Conservation (phyloP, 2,113 vertebrate genomes). For the Ammodytes dubius region DNA sequence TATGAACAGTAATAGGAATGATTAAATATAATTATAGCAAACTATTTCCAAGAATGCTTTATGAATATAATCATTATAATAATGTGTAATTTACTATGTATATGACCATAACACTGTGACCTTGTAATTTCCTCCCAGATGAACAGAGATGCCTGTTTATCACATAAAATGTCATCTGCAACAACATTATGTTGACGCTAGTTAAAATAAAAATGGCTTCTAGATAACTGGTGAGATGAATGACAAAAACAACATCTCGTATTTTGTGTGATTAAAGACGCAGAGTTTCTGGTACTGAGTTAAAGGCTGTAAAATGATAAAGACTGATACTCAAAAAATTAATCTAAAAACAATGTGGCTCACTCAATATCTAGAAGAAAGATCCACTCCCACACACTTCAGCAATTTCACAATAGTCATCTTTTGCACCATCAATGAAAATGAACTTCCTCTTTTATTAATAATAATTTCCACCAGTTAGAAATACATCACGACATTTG, state of each 20-base stretch:
- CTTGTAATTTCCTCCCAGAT: background rate
- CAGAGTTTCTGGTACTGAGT: background rate
- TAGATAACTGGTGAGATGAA: background rate
- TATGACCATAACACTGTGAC: background rate
- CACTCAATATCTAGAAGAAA: background rate
- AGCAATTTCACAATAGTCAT: background rate
- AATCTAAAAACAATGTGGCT: background rate
- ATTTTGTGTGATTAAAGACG: background rate
- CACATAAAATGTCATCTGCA: background rate
- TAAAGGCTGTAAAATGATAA: background rate
- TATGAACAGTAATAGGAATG: background rate
- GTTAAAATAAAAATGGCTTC: background rate
- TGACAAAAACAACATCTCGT: background rate
- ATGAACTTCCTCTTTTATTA: background rate
- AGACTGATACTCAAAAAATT: background rate
- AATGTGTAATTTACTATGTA: background rate
- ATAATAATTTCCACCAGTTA: background rate
- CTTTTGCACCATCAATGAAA: background rate
- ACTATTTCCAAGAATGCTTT: background rate
- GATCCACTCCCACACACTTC: too few relatives aligned
- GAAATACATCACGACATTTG: background rate
- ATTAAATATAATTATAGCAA: background rate
- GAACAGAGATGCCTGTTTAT: background rate
- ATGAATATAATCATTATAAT: background rate
- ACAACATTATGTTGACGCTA: background rate